Evolutionary conservation across 2,113 vertebrate genomes (phyloP).

Genomic region (Malaclemys terrapin): DNA sequence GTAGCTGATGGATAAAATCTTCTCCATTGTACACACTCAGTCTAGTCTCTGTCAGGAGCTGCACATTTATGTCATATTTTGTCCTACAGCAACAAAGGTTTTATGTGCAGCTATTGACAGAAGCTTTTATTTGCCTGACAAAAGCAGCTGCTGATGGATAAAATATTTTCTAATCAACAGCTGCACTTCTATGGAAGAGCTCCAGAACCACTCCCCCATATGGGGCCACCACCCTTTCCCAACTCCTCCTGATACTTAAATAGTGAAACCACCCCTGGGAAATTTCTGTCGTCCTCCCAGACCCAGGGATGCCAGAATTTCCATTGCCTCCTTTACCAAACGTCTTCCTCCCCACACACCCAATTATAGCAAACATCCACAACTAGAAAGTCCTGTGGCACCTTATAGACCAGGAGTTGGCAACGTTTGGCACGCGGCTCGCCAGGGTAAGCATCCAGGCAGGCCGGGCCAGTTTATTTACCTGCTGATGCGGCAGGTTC

Average conservation of each 20-base stretch:
- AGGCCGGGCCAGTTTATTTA: no score
- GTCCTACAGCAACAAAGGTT: conserved; percentile 14
- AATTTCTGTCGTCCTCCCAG: background rate
- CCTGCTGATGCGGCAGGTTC: no score
- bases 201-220: background rate
- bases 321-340: background rate
- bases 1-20: conserved; percentile 39
- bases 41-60: background rate
- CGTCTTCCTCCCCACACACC: background rate
- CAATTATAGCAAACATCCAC: background rate
- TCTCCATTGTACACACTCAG: conserved; percentile 12
- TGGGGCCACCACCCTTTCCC: background rate
- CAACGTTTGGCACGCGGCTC: no score
- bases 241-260: background rate
- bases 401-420: no score
- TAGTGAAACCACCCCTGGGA: background rate
- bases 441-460: no score
- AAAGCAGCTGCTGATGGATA: conserved; percentile 6
- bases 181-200: background rate
- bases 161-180: background rate
- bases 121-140: conserved; percentile 56
- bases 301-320: fast-evolving
- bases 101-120: conserved; percentile 56
- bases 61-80: conserved; percentile 19
- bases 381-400: background rate